Evolutionary conservation across 2,888 invertebrate species (phyloP).

Genomic region (Latheticus oryzae): DNA sequence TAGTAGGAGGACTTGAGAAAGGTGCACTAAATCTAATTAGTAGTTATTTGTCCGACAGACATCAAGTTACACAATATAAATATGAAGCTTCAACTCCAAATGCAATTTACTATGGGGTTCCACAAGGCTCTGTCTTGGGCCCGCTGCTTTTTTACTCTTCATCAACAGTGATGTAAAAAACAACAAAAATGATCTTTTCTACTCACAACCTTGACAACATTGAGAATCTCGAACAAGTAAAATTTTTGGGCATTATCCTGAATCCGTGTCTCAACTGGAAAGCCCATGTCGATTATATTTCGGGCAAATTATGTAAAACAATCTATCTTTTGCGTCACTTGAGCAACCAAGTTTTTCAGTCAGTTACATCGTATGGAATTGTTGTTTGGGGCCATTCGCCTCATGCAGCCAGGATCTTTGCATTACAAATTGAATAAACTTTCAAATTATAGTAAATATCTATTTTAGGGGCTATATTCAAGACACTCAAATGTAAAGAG

Average conservation of each 20-base stretch:
- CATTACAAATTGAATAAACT: too few species aligned
- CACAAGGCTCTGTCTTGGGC: not conserved
- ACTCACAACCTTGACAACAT: not conserved
- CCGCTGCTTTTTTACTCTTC: not conserved
- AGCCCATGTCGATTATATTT: not conserved
- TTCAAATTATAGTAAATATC: too few species aligned
- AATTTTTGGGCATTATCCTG: not conserved
- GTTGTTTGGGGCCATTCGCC: not conserved
- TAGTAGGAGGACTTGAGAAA: not conserved
- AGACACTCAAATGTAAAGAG: too few species aligned
- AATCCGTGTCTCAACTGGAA: not conserved
- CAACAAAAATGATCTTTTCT: not conserved
- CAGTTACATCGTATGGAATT: not conserved
- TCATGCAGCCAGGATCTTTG: not conserved
- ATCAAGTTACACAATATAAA: slow-evolving; percentile 6
- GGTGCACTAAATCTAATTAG: not conserved
- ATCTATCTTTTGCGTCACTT: not conserved
- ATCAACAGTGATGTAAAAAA: not conserved
- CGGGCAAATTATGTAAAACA: not conserved
- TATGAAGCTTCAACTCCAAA: not conserved
- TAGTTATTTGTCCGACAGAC: slow-evolving; percentile 3
- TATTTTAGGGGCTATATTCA: too few species aligned
- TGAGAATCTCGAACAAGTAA: not conserved
- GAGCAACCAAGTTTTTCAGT: not conserved
- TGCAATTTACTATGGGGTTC: slow-evolving; percentile 3